Conservation (phyloP, 2,113 vertebrate species). For the Perca fluviatilis region DNA sequence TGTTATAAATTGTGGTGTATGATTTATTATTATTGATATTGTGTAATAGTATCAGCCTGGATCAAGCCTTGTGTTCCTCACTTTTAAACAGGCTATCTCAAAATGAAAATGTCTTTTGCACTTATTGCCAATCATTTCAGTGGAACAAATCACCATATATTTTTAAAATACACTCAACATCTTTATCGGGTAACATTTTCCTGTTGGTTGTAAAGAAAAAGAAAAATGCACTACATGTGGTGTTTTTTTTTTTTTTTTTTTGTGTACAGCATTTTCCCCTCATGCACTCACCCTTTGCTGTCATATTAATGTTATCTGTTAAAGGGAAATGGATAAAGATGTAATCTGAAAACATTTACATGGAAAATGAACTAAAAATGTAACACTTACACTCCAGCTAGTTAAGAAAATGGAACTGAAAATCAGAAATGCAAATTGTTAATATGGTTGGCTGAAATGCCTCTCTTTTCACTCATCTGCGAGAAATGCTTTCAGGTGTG, state of each 20-base stretch:
- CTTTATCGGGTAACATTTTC: constrained; percentile 12
- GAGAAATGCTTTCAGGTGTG: constrained; percentile 63
- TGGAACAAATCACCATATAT: constrained; percentile 16
- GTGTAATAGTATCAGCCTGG: constrained; percentile 6
- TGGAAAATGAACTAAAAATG: not conserved
- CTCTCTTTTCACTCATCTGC: constrained; percentile 29
- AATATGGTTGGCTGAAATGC: constrained; percentile 52
- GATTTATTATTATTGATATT: constrained; percentile 26
- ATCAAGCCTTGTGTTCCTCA: constrained; percentile 17
- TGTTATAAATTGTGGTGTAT: constrained; percentile 33
- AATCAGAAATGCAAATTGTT: constrained; percentile 56
- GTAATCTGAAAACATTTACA: constrained; percentile 6
- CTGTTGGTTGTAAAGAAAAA: constrained; percentile 18
- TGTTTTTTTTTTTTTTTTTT: not conserved
- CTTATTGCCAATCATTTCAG: constrained; percentile 72
- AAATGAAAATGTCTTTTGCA: constrained; percentile 44
- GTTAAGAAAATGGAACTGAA: constrained; percentile 53
- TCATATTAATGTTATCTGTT: constrained; percentile 17
- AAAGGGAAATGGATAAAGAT: constrained; percentile 17
- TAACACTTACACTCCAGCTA: constrained; percentile 11
- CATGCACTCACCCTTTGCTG: constrained; percentile 2
- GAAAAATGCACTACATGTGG: not conserved
- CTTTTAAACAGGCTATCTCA: constrained; percentile 10
- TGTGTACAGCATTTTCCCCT: constrained; percentile 3
- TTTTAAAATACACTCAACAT: constrained; percentile 9